A percentile compares a stretch with the other conserved stretches of the same genome.
These are phyloP conservation scores for Smutsia gigantea DNA, from an alignment of 2,797 vertebrate genomes.

Conservation along the genomic window DNA sequence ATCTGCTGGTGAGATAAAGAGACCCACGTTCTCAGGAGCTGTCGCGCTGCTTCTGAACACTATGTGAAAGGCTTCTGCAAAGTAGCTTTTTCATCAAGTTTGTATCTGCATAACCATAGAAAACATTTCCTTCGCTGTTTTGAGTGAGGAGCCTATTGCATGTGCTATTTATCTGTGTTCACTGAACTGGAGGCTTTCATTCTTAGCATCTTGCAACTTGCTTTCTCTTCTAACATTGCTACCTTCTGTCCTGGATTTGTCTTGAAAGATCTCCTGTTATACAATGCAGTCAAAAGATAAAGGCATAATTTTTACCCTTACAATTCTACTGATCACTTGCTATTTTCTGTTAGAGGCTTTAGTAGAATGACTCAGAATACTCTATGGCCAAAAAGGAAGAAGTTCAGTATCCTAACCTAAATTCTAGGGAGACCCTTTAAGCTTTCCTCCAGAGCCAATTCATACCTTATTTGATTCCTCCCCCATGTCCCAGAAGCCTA, in stretches of 20 bases:
- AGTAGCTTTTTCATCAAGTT: not conserved
- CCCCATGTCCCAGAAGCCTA: not conserved
- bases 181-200: not conserved
- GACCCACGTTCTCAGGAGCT: not conserved
- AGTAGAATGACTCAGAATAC: not conserved
- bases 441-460: not conserved
- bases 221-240: not conserved
- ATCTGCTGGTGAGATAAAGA: not conserved
- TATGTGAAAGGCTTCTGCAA: not conserved
- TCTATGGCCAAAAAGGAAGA: not conserved
- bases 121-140: not conserved
- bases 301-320: not conserved
- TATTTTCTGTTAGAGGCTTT: not conserved
- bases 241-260: not conserved
- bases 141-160: not conserved
- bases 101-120: not conserved
- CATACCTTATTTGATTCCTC: not conserved
- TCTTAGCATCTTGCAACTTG: not conserved
- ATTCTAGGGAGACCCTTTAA: not conserved
- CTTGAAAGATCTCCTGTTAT: not conserved
- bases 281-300: not conserved
- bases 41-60: not conserved
- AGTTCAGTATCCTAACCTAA: not conserved
- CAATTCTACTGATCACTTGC: not conserved
- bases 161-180: not conserved